Evolutionary conservation across 2,888 invertebrate genomes (phyloP).

Genomic region (Limnephilus rhombicus): DNA sequence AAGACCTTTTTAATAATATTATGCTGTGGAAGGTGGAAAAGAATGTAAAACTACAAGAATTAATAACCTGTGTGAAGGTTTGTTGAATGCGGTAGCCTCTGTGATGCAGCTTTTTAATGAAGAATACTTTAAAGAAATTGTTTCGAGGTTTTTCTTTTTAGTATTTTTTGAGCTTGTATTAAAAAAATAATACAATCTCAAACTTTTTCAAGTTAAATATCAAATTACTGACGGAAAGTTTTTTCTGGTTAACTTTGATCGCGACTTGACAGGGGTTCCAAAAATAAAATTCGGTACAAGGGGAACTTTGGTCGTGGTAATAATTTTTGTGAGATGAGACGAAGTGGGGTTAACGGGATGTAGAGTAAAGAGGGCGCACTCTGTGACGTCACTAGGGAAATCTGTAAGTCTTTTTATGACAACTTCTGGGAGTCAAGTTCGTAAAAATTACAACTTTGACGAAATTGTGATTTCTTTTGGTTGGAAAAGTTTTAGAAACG

Average conservation of each 20-base stretch:
- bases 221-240: background rate
- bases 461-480: conserved; percentile 31
- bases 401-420: conserved; percentile 43
- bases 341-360: background rate
- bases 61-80: background rate
- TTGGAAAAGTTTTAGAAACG: background rate
- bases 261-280: background rate
- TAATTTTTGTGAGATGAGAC: conserved; percentile 28
- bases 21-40: background rate
- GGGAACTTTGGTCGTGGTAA: conserved; percentile 37
- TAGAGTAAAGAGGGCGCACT: background rate
- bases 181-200: background rate
- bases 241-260: conserved; percentile 17
- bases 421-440: conserved; percentile 15
- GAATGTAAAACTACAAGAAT: background rate
- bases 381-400: conserved; percentile 41
- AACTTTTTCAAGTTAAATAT: background rate
- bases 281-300: background rate
- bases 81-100: background rate
- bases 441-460: conserved; percentile 38
- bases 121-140: background rate
- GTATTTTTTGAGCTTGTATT: background rate
- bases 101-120: background rate
- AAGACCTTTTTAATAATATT: background rate
- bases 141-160: background rate